These are phyloP conservation scores for Penaeus indicus DNA, from an alignment of 1,140 invertebrate genomes.

Conservation along the genomic window DNA sequence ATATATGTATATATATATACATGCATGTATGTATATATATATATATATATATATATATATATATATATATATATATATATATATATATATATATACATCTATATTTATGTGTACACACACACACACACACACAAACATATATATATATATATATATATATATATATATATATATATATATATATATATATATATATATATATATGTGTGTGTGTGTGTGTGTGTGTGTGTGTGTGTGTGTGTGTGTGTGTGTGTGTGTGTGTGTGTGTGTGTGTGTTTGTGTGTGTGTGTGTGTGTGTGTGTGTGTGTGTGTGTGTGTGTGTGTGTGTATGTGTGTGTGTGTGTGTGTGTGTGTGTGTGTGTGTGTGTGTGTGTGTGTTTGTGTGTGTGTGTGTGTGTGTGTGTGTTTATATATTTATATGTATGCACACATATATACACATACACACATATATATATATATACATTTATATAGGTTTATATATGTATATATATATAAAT, in stretches of 20 bases:
- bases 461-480: neutral
- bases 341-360: neutral
- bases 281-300: neutral
- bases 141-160: neutral
- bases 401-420: neutral
- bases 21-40: neutral
- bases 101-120: neutral
- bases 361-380: neutral
- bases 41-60: conserved; percentile 24
- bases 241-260: neutral
- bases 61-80: conserved; percentile 11
- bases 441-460: neutral
- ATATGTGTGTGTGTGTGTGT: neutral
- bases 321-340: neutral
- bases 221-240: neutral
- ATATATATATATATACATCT: conserved; percentile 18
- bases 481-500: neutral
- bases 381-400: neutral
- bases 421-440: neutral
- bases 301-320: neutral
- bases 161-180: neutral
- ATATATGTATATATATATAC: neutral
- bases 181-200: neutral
- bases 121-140: neutral
- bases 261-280: neutral